phyloP scores from a whole-genome alignment of 2,113 vertebrate species.

The Leiothrix lutea region DNA sequence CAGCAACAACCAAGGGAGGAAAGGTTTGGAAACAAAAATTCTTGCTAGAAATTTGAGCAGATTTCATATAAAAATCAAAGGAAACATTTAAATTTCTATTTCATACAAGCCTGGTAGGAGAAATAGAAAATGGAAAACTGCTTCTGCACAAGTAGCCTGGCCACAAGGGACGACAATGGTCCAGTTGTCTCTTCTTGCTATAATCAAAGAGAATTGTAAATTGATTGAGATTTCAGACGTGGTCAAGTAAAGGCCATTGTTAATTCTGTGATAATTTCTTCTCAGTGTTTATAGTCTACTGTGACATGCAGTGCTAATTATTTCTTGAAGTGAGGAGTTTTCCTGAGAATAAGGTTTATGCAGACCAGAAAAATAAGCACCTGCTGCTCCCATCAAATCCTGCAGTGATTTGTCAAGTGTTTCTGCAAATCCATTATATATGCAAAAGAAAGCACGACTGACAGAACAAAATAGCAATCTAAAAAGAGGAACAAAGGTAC shows the following conservation, averaged over 20 bases:
- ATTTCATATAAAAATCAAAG: neutral
- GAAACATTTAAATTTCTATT: neutral
- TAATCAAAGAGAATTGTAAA: neutral
- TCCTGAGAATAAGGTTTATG: neutral
- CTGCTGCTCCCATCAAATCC: neutral
- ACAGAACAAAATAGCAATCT: neutral
- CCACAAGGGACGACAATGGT: neutral
- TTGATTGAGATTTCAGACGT: neutral
- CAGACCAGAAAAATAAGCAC: neutral
- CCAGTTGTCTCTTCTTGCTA: neutral
- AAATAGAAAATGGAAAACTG: neutral
- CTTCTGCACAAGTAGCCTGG: neutral
- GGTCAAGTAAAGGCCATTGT: neutral
- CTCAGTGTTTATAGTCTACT: neutral
- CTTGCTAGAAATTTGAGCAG: neutral
- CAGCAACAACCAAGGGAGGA: neutral
- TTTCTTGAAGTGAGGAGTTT: neutral
- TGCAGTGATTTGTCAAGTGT: conserved; percentile 1
- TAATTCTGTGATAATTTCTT: neutral
- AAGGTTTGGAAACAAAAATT: neutral
- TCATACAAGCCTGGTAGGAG: neutral
- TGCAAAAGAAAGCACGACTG: neutral
- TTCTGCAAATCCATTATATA: neutral
- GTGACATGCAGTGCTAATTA: neutral
- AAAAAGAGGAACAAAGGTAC: neutral